These are phyloP conservation scores for Macrotrachela quadricornifera DNA, from an alignment of 1,140 invertebrate genomes.

Conservation along the genomic window DNA sequence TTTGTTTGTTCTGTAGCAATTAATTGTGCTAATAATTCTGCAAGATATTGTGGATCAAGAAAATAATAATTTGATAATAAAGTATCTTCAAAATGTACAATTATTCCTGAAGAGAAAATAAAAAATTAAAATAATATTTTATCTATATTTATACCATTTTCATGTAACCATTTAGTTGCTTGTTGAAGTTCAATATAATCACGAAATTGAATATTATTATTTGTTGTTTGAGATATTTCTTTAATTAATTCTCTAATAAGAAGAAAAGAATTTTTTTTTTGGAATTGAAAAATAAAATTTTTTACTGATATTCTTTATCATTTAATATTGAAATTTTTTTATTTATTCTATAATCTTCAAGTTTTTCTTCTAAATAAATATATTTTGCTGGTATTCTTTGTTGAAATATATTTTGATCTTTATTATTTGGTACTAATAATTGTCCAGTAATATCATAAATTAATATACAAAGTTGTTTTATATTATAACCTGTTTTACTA, in stretches of 20 bases:
- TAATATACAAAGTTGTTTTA: conserved; percentile 66
- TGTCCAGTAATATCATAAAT: conserved; percentile 47
- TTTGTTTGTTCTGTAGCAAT: conserved; percentile 87
- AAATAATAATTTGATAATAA: conserved; percentile 81
- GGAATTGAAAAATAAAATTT: conserved; percentile 14
- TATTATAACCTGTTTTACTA: conserved; percentile 68
- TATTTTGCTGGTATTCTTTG: conserved; percentile 89
- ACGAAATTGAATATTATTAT: conserved; percentile 42
- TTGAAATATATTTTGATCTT: conserved; percentile 50
- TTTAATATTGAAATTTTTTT: conserved; percentile 55
- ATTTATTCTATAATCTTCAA: conserved; percentile 42
- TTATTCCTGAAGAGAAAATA: conserved; percentile 40
- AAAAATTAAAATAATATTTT: background rate
- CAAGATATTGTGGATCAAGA: conserved; percentile 90
- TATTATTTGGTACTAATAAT: conserved; percentile 4
- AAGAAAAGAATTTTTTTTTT: conserved; percentile 14
- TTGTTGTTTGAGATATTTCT: background rate
- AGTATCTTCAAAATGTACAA: conserved; percentile 92
- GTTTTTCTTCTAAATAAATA: conserved; percentile 71
- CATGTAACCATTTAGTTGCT: conserved; percentile 83
- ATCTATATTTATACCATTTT: conserved; percentile 60
- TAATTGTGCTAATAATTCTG: conserved; percentile 84
- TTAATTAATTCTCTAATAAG: conserved; percentile 19
- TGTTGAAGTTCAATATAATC: conserved; percentile 75
- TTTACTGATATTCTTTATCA: conserved; percentile 55